Conservation (phyloP, 1,140 invertebrate genomes). For the Bombus waltoni region DNA sequence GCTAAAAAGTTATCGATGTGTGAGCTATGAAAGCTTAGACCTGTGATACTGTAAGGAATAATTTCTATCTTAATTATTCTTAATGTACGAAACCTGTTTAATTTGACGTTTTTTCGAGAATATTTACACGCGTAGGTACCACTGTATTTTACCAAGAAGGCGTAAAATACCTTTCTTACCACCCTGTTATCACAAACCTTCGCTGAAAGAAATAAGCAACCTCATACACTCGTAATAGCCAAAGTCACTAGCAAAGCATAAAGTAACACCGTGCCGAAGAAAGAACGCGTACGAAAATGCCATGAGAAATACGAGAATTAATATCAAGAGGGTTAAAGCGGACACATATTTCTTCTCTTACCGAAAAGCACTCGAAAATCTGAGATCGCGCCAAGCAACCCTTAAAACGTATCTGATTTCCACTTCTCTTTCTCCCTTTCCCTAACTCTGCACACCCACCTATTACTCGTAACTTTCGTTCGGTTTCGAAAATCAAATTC, state of each 20-base stretch:
- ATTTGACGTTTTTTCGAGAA: neutral
- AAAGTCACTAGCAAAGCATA: neutral
- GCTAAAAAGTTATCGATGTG: too few species aligned
- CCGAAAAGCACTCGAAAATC: neutral
- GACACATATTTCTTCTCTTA: neutral
- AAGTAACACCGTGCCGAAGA: neutral
- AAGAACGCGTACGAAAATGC: neutral
- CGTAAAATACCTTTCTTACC: neutral
- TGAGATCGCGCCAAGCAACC: neutral
- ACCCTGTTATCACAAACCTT: neutral
- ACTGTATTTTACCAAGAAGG: neutral
- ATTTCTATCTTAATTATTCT: neutral
- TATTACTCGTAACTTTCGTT: neutral
- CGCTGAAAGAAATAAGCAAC: neutral
- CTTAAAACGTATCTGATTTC: neutral
- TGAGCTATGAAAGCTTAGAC: too few species aligned
- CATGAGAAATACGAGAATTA: neutral
- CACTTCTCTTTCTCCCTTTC: neutral
- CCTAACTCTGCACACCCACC: neutral
- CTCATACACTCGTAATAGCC: neutral
- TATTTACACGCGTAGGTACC: neutral
- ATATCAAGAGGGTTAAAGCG: neutral
- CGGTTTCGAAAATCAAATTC: slow-evolving; percentile 19
- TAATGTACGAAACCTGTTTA: neutral
- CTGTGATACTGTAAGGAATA: neutral